These are phyloP conservation scores for Rhinopomastus cyanomelas DNA, from an alignment of 2,113 vertebrate genomes.

Conservation along the genomic window DNA sequence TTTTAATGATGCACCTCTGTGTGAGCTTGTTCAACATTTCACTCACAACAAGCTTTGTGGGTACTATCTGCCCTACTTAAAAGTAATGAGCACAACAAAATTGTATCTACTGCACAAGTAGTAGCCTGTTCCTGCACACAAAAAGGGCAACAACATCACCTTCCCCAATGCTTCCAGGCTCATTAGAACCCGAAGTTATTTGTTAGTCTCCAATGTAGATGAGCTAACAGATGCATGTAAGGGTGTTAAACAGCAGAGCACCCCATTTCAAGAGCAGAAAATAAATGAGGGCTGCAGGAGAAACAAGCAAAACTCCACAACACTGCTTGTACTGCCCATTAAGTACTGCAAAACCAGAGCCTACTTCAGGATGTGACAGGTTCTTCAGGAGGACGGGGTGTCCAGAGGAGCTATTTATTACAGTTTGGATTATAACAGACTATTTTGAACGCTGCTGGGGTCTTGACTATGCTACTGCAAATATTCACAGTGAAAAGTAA, in stretches of 20 bases:
- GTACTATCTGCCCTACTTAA: neutral
- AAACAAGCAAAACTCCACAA: neutral
- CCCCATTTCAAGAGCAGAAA: neutral
- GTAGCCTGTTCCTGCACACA: neutral
- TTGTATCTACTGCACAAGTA: neutral
- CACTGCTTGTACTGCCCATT: neutral
- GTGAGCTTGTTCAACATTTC: neutral
- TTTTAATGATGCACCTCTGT: neutral
- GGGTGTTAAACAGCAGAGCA: neutral
- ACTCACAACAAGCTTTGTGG: neutral
- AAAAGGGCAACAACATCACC: neutral
- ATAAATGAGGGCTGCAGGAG: neutral
- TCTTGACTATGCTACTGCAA: neutral
- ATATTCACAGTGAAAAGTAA: neutral
- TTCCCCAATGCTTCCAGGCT: neutral
- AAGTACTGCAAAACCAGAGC: neutral
- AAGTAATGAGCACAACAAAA: neutral
- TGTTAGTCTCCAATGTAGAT: neutral
- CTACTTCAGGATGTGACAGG: neutral
- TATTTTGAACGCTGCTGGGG: neutral
- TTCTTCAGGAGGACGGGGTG: neutral
- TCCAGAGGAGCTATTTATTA: neutral
- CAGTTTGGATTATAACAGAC: neutral
- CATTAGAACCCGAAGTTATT: neutral
- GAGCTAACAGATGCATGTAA: neutral